Conservation (phyloP, 2,797 vertebrate species). For the Gobio occitaniae region DNA sequence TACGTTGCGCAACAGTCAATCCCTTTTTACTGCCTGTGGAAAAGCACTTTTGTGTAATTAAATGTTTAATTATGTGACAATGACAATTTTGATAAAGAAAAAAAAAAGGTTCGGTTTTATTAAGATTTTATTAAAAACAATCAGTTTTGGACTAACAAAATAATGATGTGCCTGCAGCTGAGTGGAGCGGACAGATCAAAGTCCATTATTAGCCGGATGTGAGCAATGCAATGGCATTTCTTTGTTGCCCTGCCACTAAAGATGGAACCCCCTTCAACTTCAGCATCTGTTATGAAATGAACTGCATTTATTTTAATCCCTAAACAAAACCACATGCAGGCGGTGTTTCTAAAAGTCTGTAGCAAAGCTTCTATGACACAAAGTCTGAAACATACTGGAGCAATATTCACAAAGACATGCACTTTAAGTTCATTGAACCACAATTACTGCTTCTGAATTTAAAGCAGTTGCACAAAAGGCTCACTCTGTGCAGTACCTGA, state of each 20-base stretch:
- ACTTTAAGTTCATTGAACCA: neutral
- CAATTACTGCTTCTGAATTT: neutral
- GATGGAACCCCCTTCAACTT: neutral
- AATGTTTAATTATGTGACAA: neutral
- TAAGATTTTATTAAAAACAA: neutral
- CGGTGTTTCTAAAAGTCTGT: neutral
- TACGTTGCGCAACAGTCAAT: neutral
- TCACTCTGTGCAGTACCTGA: neutral
- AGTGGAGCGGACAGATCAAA: neutral
- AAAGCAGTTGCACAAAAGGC: neutral
- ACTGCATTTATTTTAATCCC: conserved; percentile 2
- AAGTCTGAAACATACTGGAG: neutral
- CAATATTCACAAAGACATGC: neutral
- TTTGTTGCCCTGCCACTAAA: conserved; percentile 4
- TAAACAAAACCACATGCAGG: conserved; percentile 18
- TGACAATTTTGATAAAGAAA: neutral
- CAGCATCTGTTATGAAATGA: conserved; percentile 7
- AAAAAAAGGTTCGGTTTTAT: neutral
- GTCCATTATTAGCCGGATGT: neutral
- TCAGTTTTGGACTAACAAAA: neutral
- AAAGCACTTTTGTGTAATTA: neutral
- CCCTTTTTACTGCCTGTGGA: neutral
- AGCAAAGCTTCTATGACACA: neutral
- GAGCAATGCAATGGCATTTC: neutral
- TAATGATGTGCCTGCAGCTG: neutral